Evolutionary conservation across 2,113 vertebrate genomes (phyloP), one percentile per base, ranked within the genome.

Genomic region (Oreocharis arfaki): DNA sequence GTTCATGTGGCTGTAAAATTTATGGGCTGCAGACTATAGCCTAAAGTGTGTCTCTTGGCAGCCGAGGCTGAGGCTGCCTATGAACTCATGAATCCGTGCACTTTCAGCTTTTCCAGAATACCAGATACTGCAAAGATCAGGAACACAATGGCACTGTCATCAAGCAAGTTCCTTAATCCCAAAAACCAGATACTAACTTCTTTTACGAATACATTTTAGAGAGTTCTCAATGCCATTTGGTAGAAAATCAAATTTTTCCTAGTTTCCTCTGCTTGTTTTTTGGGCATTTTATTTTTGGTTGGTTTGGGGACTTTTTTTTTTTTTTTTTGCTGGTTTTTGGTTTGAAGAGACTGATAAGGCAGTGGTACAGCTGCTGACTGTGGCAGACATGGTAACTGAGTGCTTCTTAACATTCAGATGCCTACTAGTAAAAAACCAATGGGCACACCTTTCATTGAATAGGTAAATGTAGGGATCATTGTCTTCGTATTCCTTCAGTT

Each of bases 31-130:
- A 5, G 23, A 13, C 41, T 42, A 28, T n/a, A 13, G 26, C 39
- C 53, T 11, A 1, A 10, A 32, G 6, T 3, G 4, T 2, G 13
- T 35, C 42, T 20, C 2, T 5, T 35, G 32, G 60, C 41, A n/a
- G 64, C 28, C 0, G 0, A 18, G 19, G 7, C 12, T 11, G 49
- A 30, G 46, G 56, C 75, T 83, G 84, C 27, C 16, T 13, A 15
- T 14, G 33, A 33, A 23, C n/a, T 84, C 22, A 14, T 4, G 4
- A 46, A 21, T 33, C 59, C 0, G 0, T 16, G 26, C 67, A 52
- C 33, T 65, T 83, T 2, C 3, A 42, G 27, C 28, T 50, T 83
- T 65, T 44, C 37, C 44, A 78, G 65, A 82, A 35, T 13, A 74
- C 27, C 30, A 60, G 33, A 33, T 33, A 39, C 16, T 32, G 14